Evolutionary conservation across 2,113 vertebrate species (phyloP).

Genomic region (Toxostoma redivivum): DNA sequence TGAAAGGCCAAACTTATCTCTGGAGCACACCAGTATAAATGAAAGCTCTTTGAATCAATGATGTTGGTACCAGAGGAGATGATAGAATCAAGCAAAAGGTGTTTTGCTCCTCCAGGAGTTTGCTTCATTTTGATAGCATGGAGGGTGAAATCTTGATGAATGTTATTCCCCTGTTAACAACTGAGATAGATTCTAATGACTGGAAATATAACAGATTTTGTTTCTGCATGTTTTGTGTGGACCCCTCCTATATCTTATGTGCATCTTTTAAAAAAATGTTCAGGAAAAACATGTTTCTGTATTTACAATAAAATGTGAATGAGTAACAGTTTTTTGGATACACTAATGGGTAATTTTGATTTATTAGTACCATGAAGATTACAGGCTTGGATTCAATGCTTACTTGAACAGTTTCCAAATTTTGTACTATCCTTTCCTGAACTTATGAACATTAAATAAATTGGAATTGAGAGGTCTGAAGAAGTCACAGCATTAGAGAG

Average conservation of each 20-base stretch:
- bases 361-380: not conserved
- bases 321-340: not conserved
- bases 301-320: not conserved
- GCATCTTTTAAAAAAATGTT: not conserved
- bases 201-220: not conserved
- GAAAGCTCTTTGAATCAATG: not conserved
- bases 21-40: not conserved
- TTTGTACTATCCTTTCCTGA: not conserved
- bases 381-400: not conserved
- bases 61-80: not conserved
- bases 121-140: not conserved
- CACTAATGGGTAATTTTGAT: not conserved
- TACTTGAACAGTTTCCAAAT: not conserved
- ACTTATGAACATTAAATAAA: not conserved
- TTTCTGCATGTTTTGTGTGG: not conserved
- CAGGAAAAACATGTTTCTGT: not conserved
- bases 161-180: not conserved
- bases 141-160: not conserved
- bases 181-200: not conserved
- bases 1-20: not conserved
- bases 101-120: not conserved
- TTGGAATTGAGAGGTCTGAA: not conserved
- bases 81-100: not conserved
- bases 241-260: not conserved
- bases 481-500: not conserved